Evolutionary conservation across 2,797 vertebrate genomes (phyloP), one percentile per base, ranked within the genome.

Genomic region (Betta splendens): DNA sequence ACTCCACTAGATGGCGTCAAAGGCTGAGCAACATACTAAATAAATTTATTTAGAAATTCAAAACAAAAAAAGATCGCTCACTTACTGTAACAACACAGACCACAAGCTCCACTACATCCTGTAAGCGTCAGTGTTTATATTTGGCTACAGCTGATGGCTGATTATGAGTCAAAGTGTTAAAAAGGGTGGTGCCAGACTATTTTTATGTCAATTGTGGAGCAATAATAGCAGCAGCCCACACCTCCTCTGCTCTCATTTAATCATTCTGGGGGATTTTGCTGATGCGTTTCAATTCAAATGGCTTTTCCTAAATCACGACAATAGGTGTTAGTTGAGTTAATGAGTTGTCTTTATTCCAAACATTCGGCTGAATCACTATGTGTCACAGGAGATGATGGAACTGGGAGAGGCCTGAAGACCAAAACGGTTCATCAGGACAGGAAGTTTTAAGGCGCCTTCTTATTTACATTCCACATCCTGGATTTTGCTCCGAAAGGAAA

Each of bases 1-100:
- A n/a, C n/a, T n/a, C 74, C 88, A 76, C 52, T 51, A 86, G 88
- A 64, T 80, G 88, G 79, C 66, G 32, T 54, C 55, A 84, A 9
- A 69, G 51, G 12, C 47, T 29, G 9, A n/a, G n/a, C n/a, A n/a
- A n/a, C n/a, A n/a, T n/a, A n/a, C n/a, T n/a, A n/a, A n/a, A n/a
- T n/a, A n/a, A n/a, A n/a, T n/a, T n/a, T n/a, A n/a, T n/a, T n/a
- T n/a, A n/a, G n/a, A n/a, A n/a, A n/a, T n/a, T n/a, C n/a, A 25
- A 7, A 25, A 25, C n/a, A n/a, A 25, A 25, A 25, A 25, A 25
- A 25, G 7, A 4, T 25, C 4, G 25, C 12, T 31, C 29, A 31
- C n/a, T 53, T 26, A 40, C 50, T 23, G 7, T 22, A 43, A 11
- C 21, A 5, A 13, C 7, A 16, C n/a, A 37, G 37, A 55, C 47